Base-by-base conservation (phyloP, 2,797 vertebrate genomes). In the Catamblyrhynchus diadema region DNA sequence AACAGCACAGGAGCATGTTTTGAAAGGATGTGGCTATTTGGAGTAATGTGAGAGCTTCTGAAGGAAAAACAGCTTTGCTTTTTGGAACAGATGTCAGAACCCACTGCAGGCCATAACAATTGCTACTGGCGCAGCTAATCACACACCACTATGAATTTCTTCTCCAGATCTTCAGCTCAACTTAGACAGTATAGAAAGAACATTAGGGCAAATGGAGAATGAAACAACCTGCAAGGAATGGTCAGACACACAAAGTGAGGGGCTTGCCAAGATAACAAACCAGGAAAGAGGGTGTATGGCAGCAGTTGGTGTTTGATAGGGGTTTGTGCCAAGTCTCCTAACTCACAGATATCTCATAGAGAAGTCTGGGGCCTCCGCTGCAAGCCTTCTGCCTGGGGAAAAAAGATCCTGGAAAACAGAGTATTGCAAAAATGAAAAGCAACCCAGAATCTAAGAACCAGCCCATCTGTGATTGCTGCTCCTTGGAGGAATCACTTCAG, bases 11-110 rank as follows among this genome's bases (percentile, higher is more conserved):
- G 65, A 94, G 33, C 50, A n/a, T 85, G 47, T 73, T 96, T 87
- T 86, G 80, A 95, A 90, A 77, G 50, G 85, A 96, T 93, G 90
- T 85, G 78, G 79, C 78, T 92, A 51, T 66, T 84, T 88, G 62
- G 61, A 88, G 69, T 78, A 88, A 93, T 44, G 51, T 74, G 70
- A 74, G 87, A 86, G 70, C 75, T 86, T 59, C 39, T 75, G 44
- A 93, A 92, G 89, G 53, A 66, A 92, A 94, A 93, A 35, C 42
- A 81, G 51, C 48, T 87, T 94, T 79, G 35, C 30, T 64, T 88
- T 88, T 81, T 90, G 77, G 70, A 90, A 86, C 32, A 73, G 78
- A 90, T 80, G 25, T 72, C 56, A 90, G 66, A 90, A 92, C 65
- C 2, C 71, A 96, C 32, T 42, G 66, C 56, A 69, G 73, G 41